phyloP scores from a whole-genome alignment of 2,797 vertebrate species.

The Remorina albescens region DNA sequence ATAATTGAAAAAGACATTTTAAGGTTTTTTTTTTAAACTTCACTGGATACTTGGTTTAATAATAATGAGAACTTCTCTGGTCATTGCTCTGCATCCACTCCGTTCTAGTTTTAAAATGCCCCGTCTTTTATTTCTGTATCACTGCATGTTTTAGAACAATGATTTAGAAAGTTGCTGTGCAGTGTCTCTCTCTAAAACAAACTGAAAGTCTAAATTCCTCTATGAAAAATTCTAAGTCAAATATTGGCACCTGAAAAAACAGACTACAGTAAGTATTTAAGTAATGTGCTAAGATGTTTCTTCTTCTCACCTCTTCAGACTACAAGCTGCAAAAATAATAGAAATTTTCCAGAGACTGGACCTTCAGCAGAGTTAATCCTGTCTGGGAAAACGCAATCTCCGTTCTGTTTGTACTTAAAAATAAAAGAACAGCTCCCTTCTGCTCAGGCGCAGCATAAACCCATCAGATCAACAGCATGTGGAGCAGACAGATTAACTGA shows the following conservation, averaged over 20 bases:
- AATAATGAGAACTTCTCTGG: background rate
- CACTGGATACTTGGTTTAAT: background rate
- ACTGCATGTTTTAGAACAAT: background rate
- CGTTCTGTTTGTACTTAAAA: constrained; percentile 59
- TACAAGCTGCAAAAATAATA: background rate
- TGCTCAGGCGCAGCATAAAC: constrained; percentile 53
- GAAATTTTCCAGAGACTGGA: constrained; percentile 19
- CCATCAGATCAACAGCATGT: constrained; percentile 60
- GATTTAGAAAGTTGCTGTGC: background rate
- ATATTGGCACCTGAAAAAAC: background rate
- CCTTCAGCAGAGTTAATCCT: constrained; percentile 38
- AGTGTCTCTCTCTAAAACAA: background rate
- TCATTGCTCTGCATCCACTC: constrained; percentile 5
- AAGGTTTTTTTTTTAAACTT: no score
- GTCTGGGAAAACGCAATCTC: constrained; percentile 46
- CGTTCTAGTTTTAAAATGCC: background rate
- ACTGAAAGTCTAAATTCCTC: background rate
- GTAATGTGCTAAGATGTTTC: no score
- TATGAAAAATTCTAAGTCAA: background rate
- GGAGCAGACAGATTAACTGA: constrained; percentile 69
- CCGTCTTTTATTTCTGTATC: background rate
- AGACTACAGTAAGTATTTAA: background rate
- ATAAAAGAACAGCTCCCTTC: constrained; percentile 59
- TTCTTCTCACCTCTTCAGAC: background rate
- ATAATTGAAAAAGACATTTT: no score